These are phyloP conservation scores for Ennomos fuscantarius DNA, from an alignment of 2,888 invertebrate species.

Conservation along the genomic window DNA sequence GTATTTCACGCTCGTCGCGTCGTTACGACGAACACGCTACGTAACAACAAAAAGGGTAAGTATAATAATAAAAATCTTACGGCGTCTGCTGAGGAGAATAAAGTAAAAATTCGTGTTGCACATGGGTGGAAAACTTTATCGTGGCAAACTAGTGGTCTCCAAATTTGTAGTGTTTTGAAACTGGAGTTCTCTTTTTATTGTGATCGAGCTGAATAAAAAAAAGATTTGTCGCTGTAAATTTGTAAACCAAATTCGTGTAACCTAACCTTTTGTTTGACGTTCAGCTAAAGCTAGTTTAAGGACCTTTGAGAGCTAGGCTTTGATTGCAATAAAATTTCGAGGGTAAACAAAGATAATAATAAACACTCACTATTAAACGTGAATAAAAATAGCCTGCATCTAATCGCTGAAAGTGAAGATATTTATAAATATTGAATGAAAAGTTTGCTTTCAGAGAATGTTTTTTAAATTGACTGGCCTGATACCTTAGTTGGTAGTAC, in stretches of 20 bases:
- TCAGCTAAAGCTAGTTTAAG: not conserved
- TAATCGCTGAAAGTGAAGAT: not conserved
- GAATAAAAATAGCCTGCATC: not conserved
- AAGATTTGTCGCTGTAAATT: conserved; percentile 14
- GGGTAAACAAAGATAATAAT: not conserved
- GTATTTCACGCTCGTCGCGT: conserved; percentile 81
- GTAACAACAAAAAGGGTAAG: conserved; percentile 73
- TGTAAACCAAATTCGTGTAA: conserved; percentile 10
- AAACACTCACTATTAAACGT: not conserved
- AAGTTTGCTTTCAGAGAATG: not conserved
- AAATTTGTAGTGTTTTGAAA: conserved; percentile 25
- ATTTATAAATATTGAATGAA: conserved; percentile 1
- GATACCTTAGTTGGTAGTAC: too few species aligned
- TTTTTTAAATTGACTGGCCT: too few species aligned
- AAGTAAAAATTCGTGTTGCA: conserved; percentile 58
- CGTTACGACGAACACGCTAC: conserved; percentile 49
- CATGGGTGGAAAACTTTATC: conserved; percentile 40
- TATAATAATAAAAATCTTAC: conserved; percentile 80
- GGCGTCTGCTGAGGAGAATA: conserved; percentile 60
- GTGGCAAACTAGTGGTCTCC: conserved; percentile 31
- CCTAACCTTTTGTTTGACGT: not conserved
- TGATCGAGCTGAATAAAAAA: conserved; percentile 7
- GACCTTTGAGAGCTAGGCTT: not conserved
- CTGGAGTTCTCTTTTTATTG: conserved; percentile 18
- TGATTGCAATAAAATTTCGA: not conserved